These are phyloP conservation scores for Polymixis flavicincta DNA, from an alignment of 2,888 invertebrate species.

Conservation along the genomic window DNA sequence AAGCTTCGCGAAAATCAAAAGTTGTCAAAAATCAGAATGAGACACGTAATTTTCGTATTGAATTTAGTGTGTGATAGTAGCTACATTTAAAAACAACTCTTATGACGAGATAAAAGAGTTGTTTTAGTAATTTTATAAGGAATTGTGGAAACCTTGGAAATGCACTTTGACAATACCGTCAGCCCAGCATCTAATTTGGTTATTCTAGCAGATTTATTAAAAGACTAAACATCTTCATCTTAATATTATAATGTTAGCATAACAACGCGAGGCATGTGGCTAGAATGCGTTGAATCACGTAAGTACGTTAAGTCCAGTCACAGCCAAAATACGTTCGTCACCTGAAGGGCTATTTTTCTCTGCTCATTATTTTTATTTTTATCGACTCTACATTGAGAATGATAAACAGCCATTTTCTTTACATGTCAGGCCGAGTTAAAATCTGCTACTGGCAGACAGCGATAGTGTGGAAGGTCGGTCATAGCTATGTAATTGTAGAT, in stretches of 20 bases:
- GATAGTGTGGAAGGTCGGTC: background rate
- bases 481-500: background rate
- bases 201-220: slow-evolving; percentile 48
- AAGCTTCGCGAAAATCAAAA: background rate
- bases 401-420: background rate
- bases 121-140: slow-evolving; percentile 8
- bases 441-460: background rate
- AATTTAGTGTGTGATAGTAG: slow-evolving; percentile 2
- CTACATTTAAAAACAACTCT: background rate
- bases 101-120: no score
- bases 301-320: background rate
- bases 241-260: slow-evolving; percentile 29
- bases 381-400: background rate
- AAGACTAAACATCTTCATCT: slow-evolving; percentile 17
- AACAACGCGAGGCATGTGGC: slow-evolving; percentile 11
- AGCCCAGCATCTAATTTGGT: slow-evolving; percentile 43
- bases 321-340: slow-evolving; percentile 7
- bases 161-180: slow-evolving; percentile 20
- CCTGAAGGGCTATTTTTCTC: background rate
- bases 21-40: background rate
- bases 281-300: slow-evolving; percentile 1
- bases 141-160: slow-evolving; percentile 27
- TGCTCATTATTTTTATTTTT: background rate
- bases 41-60: background rate
- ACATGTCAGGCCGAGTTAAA: background rate